Conservation (phyloP, 2,888 invertebrate species). For the Stenurella melanura region DNA sequence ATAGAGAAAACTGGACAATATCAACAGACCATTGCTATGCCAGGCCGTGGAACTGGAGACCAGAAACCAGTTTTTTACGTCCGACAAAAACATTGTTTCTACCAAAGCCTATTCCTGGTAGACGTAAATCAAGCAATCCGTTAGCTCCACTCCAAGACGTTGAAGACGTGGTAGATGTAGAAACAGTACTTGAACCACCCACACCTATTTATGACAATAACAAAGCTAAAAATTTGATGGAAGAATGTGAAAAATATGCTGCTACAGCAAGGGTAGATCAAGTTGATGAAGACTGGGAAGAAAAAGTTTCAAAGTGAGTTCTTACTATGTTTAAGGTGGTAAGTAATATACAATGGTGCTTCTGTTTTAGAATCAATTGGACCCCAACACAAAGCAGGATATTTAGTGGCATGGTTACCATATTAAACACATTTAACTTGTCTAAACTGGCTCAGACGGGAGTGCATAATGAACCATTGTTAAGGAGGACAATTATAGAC, state of each 20-base stretch:
- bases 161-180: constrained; percentile 73
- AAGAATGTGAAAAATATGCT: constrained; percentile 82
- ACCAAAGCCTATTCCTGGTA: constrained; percentile 60
- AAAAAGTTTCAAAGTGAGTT: constrained; percentile 73
- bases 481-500: constrained; percentile 82
- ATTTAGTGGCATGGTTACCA: constrained; percentile 80
- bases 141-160: constrained; percentile 60
- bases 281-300: constrained; percentile 81
- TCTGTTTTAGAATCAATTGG: constrained; percentile 77
- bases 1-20: constrained; percentile 68
- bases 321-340: neutral
- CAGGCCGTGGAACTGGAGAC: constrained; percentile 81
- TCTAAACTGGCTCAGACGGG: constrained; percentile 79
- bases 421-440: constrained; percentile 81
- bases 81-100: constrained; percentile 77
- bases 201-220: constrained; percentile 77
- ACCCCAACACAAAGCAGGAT: constrained; percentile 79
- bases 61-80: constrained; percentile 78
- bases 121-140: constrained; percentile 61
- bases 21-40: constrained; percentile 84
- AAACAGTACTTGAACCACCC: constrained; percentile 70
- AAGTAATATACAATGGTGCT: neutral
- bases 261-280: constrained; percentile 77
- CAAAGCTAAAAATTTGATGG: constrained; percentile 80
- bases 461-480: constrained; percentile 80